Evolutionary conservation across 2,797 vertebrate genomes (phyloP).

Genomic region (Sebastolobus altivelis): DNA sequence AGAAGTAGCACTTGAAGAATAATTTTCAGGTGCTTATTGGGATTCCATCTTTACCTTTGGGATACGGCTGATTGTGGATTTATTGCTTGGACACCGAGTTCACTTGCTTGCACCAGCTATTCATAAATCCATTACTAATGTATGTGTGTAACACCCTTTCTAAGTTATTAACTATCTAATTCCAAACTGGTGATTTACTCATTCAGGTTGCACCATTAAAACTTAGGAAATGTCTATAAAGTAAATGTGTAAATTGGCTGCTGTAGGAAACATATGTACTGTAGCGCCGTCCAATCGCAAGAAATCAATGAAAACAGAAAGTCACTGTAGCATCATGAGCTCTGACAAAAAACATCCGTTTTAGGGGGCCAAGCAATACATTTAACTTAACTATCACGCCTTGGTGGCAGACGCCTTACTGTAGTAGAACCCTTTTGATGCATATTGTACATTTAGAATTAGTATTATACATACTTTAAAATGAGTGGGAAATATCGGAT

Average conservation of each 20-base stretch:
- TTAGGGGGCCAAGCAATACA: neutral
- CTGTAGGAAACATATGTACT: neutral
- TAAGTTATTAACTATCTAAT: neutral
- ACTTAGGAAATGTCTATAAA: neutral
- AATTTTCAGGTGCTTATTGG: constrained; percentile 20
- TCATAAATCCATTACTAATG: neutral
- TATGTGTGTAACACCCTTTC: neutral
- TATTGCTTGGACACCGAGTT: constrained; percentile 44
- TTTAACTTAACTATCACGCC: neutral
- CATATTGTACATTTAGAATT: neutral
- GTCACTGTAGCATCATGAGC: neutral
- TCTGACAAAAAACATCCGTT: neutral
- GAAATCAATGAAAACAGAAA: neutral
- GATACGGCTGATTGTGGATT: constrained; percentile 32
- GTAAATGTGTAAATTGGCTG: neutral
- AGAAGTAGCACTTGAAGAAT: constrained; percentile 26
- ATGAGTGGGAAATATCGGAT: too few species aligned
- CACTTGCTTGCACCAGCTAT: neutral
- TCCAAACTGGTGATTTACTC: neutral
- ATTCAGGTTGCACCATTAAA: neutral
- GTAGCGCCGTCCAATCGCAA: neutral
- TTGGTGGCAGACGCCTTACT: neutral
- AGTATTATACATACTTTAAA: neutral
- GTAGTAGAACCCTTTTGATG: neutral
- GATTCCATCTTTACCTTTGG: constrained; percentile 42